phyloP scores from a whole-genome alignment of 2,797 vertebrate species.

The Parotocinclus haroldoi region DNA sequence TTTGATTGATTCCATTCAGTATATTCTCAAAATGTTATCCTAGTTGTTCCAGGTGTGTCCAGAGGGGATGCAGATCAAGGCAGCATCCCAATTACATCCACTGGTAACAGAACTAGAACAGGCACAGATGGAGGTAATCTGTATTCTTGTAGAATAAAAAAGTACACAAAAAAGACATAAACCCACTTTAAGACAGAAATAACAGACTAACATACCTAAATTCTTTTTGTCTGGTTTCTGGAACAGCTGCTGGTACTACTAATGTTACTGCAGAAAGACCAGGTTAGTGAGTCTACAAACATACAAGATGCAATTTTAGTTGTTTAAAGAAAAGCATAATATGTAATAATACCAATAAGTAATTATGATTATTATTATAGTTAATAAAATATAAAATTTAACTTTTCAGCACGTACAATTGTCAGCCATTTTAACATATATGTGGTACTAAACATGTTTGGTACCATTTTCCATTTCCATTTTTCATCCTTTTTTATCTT shows the following conservation, averaged over 20 bases:
- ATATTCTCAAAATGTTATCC: conserved; percentile 10
- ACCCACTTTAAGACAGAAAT: background rate
- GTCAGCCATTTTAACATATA: too few species aligned
- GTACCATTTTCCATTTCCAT: too few species aligned
- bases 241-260: conserved; percentile 28
- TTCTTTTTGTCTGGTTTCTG: conserved; percentile 2
- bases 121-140: conserved; percentile 38
- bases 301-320: background rate
- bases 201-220: background rate
- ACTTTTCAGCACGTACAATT: too few species aligned
- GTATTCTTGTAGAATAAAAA: background rate
- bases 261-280: conserved; percentile 40
- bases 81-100: conserved; percentile 21
- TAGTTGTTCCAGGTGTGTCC: conserved; percentile 25
- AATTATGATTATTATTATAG: too few species aligned
- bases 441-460: too few species aligned
- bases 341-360: too few species aligned
- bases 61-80: conserved; percentile 25
- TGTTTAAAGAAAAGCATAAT: background rate
- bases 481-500: too few species aligned
- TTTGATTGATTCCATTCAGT: background rate
- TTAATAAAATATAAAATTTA: too few species aligned
- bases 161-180: background rate
- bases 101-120: conserved; percentile 26
- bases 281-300: conserved; percentile 35